A percentile compares a stretch with the other conserved stretches of the same genome.
phyloP scores from a whole-genome alignment of 2,888 invertebrate genomes.

The Eristalis intricaria region DNA sequence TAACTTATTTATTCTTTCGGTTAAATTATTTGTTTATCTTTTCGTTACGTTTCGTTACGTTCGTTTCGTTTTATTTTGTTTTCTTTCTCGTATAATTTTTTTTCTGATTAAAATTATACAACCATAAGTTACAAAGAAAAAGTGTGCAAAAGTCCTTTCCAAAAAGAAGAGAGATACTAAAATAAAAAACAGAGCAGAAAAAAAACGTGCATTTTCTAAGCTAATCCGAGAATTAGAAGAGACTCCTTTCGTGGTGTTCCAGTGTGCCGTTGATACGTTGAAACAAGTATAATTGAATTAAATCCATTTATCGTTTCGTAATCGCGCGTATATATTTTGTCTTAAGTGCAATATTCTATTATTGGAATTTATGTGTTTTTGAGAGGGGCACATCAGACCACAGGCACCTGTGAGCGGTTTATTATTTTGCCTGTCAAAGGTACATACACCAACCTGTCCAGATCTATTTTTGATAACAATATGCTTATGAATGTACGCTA shows the following conservation, averaged over 20 bases:
- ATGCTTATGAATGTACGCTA: too few species aligned
- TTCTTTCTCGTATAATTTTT: conserved; percentile 14
- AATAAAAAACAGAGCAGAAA: conserved; percentile 9
- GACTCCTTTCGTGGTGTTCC: conserved; percentile 1
- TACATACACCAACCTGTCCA: conserved; percentile 1
- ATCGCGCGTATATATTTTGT: conserved; percentile 35
- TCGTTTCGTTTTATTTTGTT: conserved; percentile 45
- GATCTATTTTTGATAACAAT: not conserved
- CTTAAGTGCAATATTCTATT: conserved; percentile 53
- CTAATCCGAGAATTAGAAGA: not conserved
- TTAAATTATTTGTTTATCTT: conserved; percentile 49
- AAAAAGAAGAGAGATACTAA: not conserved
- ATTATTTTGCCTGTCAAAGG: conserved; percentile 39
- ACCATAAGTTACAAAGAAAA: conserved; percentile 1
- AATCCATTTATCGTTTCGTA: conserved; percentile 62
- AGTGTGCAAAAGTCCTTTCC: not conserved
- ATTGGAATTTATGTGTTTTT: conserved; percentile 56
- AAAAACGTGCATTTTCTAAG: conserved; percentile 60
- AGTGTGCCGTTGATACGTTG: conserved; percentile 21
- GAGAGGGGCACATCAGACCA: conserved; percentile 31
- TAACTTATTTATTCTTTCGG: conserved; percentile 71
- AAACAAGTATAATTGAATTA: conserved; percentile 43
- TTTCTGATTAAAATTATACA: conserved; percentile 34
- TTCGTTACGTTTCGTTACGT: conserved; percentile 57
- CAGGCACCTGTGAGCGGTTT: conserved; percentile 48